Base-by-base conservation (phyloP, 2,797 vertebrate genomes). In the Staurois parvus region DNA sequence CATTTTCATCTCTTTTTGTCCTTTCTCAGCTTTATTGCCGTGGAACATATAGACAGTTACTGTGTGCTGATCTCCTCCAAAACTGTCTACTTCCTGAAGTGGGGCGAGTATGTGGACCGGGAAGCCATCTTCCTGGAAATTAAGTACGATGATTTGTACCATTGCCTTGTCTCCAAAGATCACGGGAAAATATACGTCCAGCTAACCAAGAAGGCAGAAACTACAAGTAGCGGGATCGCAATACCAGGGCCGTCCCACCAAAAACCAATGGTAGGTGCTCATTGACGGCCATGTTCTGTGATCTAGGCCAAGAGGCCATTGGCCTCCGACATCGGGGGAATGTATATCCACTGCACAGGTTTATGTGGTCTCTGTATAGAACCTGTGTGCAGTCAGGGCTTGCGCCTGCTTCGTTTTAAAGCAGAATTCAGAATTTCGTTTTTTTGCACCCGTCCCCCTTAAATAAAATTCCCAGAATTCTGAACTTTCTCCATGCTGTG, bases 11-110 rank as follows among this genome's bases (percentile, higher is more conserved):
- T 28, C 29, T 19, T 4, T 68, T 11, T 45, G 0, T 3, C 48
- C 42, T 1, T 48, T 24, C n/a, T 0, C 90, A 99, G 98, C 90
- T 99, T 99, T 91, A 98, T 99, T 0, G 98, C 98, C 0, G 97
- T 97, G 88, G 98, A 99, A 91, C 94, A 94, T 83, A 97, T 96
- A 0, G 97, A 99, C 91, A 96, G 93, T 88, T 99, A 97, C 89
- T 97, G 96, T 0, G 98, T 99, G 83, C 96, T 99, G 88, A 99
- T 99, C 92, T 99, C 98, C 84, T 99, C 98, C 42, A 97, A 97
- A 90, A 96, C 96, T 0, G 98, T 99, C 21, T 99, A 99, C 89
- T 99, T 99, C 92, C 94, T 99, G 13, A 98, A 94, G 86, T 96
- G 95, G 0, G 96, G 96, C 0, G 96, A 98, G 15, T 96, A 91